Base-by-base conservation (phyloP, 2,888 invertebrate species). In the Physocephala rufipes region DNA sequence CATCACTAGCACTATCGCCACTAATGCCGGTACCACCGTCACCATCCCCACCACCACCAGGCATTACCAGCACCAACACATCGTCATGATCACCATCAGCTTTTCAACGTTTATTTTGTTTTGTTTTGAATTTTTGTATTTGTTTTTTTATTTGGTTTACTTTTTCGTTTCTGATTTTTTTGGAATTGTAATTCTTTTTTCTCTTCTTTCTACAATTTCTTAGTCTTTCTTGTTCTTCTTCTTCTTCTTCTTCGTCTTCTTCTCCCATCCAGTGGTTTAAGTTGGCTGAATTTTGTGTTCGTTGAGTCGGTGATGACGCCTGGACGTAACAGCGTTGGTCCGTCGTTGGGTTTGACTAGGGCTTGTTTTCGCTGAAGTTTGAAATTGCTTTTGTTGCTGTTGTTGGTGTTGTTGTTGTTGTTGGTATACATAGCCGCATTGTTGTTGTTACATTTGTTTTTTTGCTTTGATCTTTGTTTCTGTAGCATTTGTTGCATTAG, bases 341-440 rank as follows among this genome's bases (percentile, higher is more conserved):
- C n/a, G 24, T 24, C 16, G 21, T 30, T 16, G 61, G 30, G 36
- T 19, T 28, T 30, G 36, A 13, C 19, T 62, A n/a, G 30, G 2
- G 16, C 19, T 30, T 30, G 36, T 19, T 30, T 24, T 28, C 19
- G 15, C 30, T 28, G 4, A 2, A 7, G 12, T 28, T 30, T 62
- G 4, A 28, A 73, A 9, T 77, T 78, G 9, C 67, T 74, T 68
- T 70, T 74, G 36, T 36, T 36, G 36, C 9, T 36, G 36, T 36
- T 36, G 36, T 36, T 9, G 36, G 5, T 36, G 36, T 36, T 9
- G 36, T 9, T 36, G 36, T 36, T 7, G 36, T 36, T 36, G 36
- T 36, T 36, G 9, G 4, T 7, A 9, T 36, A 63, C n/a, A n/a
- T n/a, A n/a, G n/a, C n/a, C n/a, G n/a, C n/a, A n/a, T n/a, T n/a